Conservation (phyloP, 2,888 invertebrate species). For the Cryptocephalus moraei region DNA sequence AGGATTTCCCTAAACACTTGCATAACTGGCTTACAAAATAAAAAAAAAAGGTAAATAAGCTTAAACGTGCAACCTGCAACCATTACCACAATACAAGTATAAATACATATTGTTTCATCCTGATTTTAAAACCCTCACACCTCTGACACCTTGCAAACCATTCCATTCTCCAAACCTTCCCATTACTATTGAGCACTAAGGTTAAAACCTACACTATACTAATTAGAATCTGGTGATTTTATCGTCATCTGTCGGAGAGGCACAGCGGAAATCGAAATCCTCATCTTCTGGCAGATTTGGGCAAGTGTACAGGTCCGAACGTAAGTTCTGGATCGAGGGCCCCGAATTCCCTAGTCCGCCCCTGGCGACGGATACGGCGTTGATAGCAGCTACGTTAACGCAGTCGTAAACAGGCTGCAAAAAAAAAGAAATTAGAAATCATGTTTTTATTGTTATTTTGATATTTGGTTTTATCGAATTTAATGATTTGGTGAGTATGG, state of each 20-base stretch:
- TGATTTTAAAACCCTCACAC: too few species aligned
- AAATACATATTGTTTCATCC: too few species aligned
- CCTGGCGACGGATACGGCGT: constrained; percentile 32
- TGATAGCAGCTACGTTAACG: constrained; percentile 43
- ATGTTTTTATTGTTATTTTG: too few species aligned
- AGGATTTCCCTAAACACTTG: too few species aligned
- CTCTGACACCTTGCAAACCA: too few species aligned
- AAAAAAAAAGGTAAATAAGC: too few species aligned
- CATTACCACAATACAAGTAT: too few species aligned
- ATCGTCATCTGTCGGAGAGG: constrained; percentile 25
- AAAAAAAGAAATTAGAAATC: constrained; percentile 3
- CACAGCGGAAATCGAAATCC: constrained; percentile 26
- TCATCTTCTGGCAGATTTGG: constrained; percentile 27
- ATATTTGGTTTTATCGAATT: too few species aligned
- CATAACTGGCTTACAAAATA: too few species aligned
- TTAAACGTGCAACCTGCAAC: too few species aligned
- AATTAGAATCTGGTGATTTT: constrained; percentile 35
- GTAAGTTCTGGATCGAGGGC: constrained; percentile 2
- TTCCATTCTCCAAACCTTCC: too few species aligned
- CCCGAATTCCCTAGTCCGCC: constrained; percentile 16
- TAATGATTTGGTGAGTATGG: too few species aligned
- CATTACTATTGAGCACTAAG: not conserved
- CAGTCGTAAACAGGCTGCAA: constrained; percentile 48
- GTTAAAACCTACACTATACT: constrained; percentile 2
- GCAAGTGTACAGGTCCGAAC: constrained; percentile 28